Evolutionary conservation across 2,797 vertebrate genomes (phyloP).

Genomic region (Sternotherus odoratus): DNA sequence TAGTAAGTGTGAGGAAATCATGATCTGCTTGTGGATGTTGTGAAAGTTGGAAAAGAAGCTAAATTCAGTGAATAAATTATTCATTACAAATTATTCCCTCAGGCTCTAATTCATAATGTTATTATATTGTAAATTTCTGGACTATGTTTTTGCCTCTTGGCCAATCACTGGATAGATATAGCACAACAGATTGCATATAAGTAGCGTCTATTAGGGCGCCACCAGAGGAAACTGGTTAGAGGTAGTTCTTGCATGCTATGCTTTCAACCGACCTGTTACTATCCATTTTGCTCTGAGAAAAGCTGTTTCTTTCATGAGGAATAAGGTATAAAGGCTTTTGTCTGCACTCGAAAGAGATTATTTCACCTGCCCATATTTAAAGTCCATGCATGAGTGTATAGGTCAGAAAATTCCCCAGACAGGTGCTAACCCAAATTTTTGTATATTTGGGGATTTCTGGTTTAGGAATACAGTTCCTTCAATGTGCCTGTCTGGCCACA

Average conservation of each 20-base stretch:
- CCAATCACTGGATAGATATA: not conserved
- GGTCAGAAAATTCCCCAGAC: conserved; percentile 63
- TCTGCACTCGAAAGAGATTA: conserved; percentile 60
- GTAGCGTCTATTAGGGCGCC: conserved; percentile 31
- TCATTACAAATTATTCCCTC: conserved; percentile 65
- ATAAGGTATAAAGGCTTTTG: conserved; percentile 57
- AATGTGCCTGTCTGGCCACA: conserved; percentile 36
- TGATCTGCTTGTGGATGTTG: conserved; percentile 33
- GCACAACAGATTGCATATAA: not conserved
- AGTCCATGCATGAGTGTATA: conserved; percentile 59
- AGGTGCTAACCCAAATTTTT: conserved; percentile 56
- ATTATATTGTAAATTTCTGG: conserved; percentile 29
- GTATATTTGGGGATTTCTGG: conserved; percentile 43
- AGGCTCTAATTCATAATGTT: conserved; percentile 40
- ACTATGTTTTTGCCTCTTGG: conserved; percentile 55
- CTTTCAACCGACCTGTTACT: conserved; percentile 56
- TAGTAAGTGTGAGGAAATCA: conserved; percentile 5
- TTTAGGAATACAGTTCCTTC: conserved; percentile 50
- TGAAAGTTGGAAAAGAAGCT: conserved; percentile 30
- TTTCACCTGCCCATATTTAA: conserved; percentile 34
- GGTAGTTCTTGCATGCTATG: conserved; percentile 12
- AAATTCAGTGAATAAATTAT: conserved; percentile 63
- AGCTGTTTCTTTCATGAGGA: conserved; percentile 63
- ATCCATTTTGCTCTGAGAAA: conserved; percentile 53
- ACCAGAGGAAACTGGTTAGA: not conserved